Evolutionary conservation across 2,113 vertebrate species (phyloP).

Genomic region (Indicator indicator): DNA sequence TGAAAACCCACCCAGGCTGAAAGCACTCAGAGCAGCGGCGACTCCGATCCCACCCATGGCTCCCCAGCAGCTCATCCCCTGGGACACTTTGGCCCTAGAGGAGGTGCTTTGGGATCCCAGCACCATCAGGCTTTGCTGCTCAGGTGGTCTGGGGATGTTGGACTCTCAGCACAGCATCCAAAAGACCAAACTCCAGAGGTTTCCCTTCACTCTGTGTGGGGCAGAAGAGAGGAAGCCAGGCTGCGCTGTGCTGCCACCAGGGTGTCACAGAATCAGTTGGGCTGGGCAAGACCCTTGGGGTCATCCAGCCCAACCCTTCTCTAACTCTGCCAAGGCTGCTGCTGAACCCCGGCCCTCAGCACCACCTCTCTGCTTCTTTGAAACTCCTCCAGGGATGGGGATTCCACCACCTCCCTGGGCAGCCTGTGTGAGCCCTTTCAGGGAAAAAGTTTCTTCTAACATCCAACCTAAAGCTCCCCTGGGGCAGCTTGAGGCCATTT

Average conservation of each 20-base stretch:
- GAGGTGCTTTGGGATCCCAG: neutral
- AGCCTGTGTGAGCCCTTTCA: too few relatives aligned
- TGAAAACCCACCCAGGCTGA: constrained; percentile 22
- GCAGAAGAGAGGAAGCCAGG: neutral
- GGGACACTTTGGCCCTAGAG: neutral
- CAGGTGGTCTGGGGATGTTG: fast-evolving
- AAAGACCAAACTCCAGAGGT: neutral
- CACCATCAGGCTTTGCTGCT: neutral
- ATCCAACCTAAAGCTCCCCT: too few relatives aligned
- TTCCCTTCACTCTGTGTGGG: neutral
- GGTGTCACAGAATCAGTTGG: neutral
- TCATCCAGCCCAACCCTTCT: too few relatives aligned
- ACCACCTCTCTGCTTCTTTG: too few relatives aligned
- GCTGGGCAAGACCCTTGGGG: too few relatives aligned
- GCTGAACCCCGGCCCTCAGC: too few relatives aligned
- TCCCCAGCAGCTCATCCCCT: neutral
- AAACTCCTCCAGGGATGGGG: too few relatives aligned
- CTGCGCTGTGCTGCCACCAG: fast-evolving
- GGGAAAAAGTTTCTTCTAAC: too few relatives aligned
- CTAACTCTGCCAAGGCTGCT: too few relatives aligned
- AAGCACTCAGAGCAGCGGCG: neutral
- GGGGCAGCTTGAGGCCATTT: too few relatives aligned
- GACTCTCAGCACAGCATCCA: neutral
- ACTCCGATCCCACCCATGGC: neutral
- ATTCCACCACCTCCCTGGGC: too few relatives aligned